phyloP scores from a whole-genome alignment of 1,140 invertebrate species.

The Dendroctonus valens region DNA sequence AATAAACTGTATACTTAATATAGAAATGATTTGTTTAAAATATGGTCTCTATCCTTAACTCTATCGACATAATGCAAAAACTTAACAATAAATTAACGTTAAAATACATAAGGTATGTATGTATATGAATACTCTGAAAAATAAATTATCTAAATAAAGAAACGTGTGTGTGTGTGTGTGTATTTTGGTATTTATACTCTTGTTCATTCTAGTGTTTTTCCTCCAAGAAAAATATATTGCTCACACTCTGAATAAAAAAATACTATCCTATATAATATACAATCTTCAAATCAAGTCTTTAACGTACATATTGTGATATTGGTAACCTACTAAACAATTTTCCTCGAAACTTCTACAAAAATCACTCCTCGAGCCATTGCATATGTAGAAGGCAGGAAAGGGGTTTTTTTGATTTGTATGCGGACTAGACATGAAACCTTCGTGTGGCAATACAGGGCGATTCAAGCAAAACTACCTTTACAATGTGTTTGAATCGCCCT shows the following conservation, averaged over 20 bases:
- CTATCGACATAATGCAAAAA: slow-evolving; percentile 31
- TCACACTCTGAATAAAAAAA: slow-evolving; percentile 7
- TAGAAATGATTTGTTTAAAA: slow-evolving; percentile 25
- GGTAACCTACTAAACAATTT: not conserved
- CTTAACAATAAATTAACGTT: slow-evolving; percentile 37
- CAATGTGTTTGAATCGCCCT: too few species aligned
- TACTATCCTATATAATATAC: slow-evolving; percentile 6
- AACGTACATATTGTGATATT: not conserved
- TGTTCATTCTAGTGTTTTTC: not conserved
- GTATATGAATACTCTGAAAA: slow-evolving; percentile 48
- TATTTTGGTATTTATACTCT: slow-evolving; percentile 25
- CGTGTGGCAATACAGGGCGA: too few species aligned
- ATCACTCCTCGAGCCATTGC: too few species aligned
- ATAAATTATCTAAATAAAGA: slow-evolving; percentile 42
- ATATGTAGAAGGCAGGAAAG: too few species aligned
- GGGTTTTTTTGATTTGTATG: too few species aligned
- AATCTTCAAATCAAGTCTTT: slow-evolving; percentile 1
- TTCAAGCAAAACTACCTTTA: too few species aligned
- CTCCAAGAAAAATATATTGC: slow-evolving; percentile 1
- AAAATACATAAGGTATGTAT: slow-evolving; percentile 34
- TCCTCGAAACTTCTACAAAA: not conserved
- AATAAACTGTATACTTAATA: slow-evolving; percentile 17
- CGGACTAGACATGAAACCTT: too few species aligned
- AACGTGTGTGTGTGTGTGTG: slow-evolving; percentile 15
- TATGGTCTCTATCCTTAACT: slow-evolving; percentile 20